Evolutionary conservation across 2,888 invertebrate genomes (phyloP), one percentile per base, ranked within the genome.

Genomic region (Gari tellinella): DNA sequence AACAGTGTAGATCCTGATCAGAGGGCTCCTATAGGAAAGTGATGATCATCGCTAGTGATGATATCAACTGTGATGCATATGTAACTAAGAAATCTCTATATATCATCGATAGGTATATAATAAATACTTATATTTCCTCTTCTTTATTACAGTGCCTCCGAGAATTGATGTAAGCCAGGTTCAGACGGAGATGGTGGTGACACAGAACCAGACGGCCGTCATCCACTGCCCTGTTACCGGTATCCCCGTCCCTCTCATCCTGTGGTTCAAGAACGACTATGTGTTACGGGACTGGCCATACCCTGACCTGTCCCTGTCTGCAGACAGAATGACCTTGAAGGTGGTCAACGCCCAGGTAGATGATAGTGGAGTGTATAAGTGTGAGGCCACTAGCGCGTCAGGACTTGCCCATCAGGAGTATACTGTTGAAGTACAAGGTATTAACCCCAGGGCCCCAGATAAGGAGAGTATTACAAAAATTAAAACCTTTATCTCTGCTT

Each of bases 381-480:
- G 93, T 76, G 81, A 89, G 46, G 93, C 93, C 7, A 86, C 86
- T 25, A 93, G 93, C 81, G 92, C 91, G 37, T 93, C 92, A 12
- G 93, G 93, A 1, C 84, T 86, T 52, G 90, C 93, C 12, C 74
- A 84, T 48, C 73, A 82, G 45, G 75, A 76, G 5, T 88, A 85
- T 58, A 70, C 73, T 5, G 75, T 91, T 4, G 48, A 84, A 53
- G 90, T 91, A 14, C 80, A 83, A 51, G 89, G 91, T 91, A 60
- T n/a, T n/a, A n/a, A n/a, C n/a, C n/a, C n/a, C n/a, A n/a, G n/a
- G n/a, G n/a, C n/a, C n/a, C n/a, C n/a, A n/a, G n/a, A n/a, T n/a
- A n/a, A n/a, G n/a, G n/a, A n/a, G n/a, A n/a, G n/a, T n/a, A n/a
- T n/a, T n/a, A n/a, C n/a, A n/a, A n/a, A n/a, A n/a, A n/a, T n/a